Conservation (phyloP, 2,113 vertebrate genomes). For the Chaenogobius annularis region DNA sequence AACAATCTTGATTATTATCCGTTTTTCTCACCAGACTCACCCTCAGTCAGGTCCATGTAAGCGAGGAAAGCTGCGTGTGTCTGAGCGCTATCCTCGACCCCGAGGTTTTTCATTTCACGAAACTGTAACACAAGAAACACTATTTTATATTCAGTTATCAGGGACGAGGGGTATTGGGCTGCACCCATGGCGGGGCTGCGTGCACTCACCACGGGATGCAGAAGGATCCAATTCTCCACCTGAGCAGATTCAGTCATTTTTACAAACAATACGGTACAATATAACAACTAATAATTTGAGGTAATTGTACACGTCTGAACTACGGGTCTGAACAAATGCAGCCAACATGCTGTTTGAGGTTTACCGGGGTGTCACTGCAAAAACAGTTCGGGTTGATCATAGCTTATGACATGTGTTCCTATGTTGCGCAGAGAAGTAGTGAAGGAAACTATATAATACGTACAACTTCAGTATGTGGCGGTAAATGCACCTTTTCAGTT, state of each 20-base stretch:
- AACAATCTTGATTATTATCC: no score
- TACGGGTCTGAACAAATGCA: neutral
- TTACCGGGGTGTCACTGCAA: constrained; percentile 28
- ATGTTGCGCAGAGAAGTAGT: neutral
- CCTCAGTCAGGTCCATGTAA: constrained; percentile 91
- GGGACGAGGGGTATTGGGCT: no score
- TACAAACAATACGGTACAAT: fast-evolving
- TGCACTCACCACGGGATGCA: constrained; percentile 67
- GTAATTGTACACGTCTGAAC: neutral
- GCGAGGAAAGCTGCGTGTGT: constrained; percentile 89
- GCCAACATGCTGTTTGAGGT: constrained; percentile 1
- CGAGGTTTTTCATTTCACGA: constrained; percentile 84
- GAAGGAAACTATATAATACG: no score
- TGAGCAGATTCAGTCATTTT: constrained; percentile 31
- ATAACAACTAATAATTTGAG: neutral
- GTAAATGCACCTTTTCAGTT: no score
- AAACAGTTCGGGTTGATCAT: constrained; percentile 50
- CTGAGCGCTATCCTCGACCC: constrained; percentile 81
- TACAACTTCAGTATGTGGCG: no score
- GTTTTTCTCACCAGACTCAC: constrained; percentile 61
- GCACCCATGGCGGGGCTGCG: neutral
- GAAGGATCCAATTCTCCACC: constrained; percentile 68
- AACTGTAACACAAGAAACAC: constrained; percentile 71
- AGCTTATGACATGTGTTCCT: neutral
- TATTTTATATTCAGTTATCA: neutral